Conservation (phyloP, 2,797 vertebrate species). For the Sparidentex hasta region DNA sequence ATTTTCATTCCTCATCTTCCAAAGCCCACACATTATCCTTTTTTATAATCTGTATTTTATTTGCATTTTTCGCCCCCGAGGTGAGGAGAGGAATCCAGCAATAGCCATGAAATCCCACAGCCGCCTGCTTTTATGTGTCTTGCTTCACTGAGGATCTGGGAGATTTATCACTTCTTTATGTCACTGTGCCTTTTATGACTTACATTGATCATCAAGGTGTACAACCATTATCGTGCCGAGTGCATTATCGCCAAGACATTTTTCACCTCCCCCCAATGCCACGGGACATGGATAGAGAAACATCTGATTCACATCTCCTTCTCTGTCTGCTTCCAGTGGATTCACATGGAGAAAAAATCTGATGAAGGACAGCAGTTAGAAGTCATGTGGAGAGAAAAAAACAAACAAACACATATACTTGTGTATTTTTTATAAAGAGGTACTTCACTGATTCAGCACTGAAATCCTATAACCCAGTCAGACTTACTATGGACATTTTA, state of each 20-base stretch:
- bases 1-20: constrained; percentile 75
- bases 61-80: constrained; percentile 65
- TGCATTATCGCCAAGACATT: constrained; percentile 57
- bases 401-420: neutral
- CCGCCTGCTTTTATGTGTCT: constrained; percentile 67
- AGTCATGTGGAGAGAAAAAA: neutral
- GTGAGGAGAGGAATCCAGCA: constrained; percentile 56
- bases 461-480: too few species aligned
- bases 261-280: constrained; percentile 16
- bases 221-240: constrained; percentile 54
- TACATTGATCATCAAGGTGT: constrained; percentile 78
- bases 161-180: constrained; percentile 65
- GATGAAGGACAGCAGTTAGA: neutral
- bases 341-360: neutral
- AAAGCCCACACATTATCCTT: constrained; percentile 71
- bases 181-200: constrained; percentile 73
- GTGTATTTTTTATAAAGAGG: neutral
- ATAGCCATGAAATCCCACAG: constrained; percentile 61
- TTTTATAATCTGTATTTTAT: constrained; percentile 76
- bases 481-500: neutral
- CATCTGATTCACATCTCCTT: constrained; percentile 37
- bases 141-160: constrained; percentile 62
- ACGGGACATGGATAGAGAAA: constrained; percentile 23
- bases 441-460: neutral
- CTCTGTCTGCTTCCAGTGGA: constrained; percentile 12